phyloP scores from a whole-genome alignment of 2,888 invertebrate species.

The Brachylomia viminalis region DNA sequence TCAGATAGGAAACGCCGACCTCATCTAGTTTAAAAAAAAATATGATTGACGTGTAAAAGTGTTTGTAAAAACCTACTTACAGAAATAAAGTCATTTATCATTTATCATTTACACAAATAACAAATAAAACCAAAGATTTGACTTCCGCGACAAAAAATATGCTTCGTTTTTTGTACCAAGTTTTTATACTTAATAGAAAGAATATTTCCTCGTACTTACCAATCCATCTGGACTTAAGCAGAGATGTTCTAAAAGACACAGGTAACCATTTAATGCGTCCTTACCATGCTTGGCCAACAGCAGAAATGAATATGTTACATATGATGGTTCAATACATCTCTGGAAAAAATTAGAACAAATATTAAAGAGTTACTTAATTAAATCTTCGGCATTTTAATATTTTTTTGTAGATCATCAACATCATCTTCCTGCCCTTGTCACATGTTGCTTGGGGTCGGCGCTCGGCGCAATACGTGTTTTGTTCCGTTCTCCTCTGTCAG shows the following conservation, averaged over 20 bases:
- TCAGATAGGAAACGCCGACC: too few species aligned
- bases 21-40: too few species aligned
- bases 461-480: background rate
- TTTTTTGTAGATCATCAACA: background rate
- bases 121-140: background rate
- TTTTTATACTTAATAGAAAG: background rate
- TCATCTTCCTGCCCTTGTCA: background rate
- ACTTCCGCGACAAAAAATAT: too few species aligned
- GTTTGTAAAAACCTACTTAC: too few species aligned
- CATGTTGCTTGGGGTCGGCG: background rate
- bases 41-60: too few species aligned
- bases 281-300: slow-evolving; percentile 82
- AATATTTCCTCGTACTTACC: slow-evolving; percentile 72
- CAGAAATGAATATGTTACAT: slow-evolving; percentile 82
- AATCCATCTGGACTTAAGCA: slow-evolving; percentile 82
- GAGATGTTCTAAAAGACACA: slow-evolving; percentile 82
- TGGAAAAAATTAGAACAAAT: slow-evolving; percentile 70
- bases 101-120: background rate
- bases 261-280: slow-evolving; percentile 79
- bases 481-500: background rate
- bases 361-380: background rate
- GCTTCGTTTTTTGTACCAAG: background rate
- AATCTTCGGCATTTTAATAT: background rate
- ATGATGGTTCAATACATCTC: slow-evolving; percentile 83
- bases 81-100: too few species aligned